Conservation (phyloP, 2,888 invertebrate genomes). For the Drosophila mettleri region DNA sequence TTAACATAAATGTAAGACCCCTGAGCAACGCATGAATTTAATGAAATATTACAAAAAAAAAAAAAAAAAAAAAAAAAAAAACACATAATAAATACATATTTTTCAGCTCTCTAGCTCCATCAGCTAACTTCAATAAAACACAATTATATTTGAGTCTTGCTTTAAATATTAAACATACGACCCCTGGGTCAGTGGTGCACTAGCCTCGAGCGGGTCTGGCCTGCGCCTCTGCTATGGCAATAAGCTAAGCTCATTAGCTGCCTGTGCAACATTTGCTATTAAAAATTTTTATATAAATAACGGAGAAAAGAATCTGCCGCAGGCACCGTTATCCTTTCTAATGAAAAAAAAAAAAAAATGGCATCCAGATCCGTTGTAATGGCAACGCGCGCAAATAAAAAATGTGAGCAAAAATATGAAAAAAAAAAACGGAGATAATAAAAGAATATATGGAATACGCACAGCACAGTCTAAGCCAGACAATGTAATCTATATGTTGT, state of each 20-base stretch:
- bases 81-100: background rate
- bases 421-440: too few relatives aligned
- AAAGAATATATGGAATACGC: slow-evolving; percentile 45
- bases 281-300: slow-evolving; percentile 36
- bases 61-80: too few relatives aligned
- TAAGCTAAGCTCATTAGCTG: slow-evolving; percentile 71
- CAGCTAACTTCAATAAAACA: background rate
- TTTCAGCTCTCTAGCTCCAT: rapidly evolving
- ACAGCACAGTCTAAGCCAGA: slow-evolving; percentile 37
- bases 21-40: background rate
- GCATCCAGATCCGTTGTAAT: slow-evolving; percentile 61
- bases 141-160: background rate
- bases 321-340: slow-evolving; percentile 21
- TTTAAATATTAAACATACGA: slow-evolving; percentile 56
- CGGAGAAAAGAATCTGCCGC: background rate
- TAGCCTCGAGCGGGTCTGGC: background rate
- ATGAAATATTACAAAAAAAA: too few relatives aligned
- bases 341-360: slow-evolving; percentile 23
- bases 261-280: slow-evolving; percentile 50
- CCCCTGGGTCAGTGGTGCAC: slow-evolving; percentile 5
- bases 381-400: slow-evolving; percentile 51
- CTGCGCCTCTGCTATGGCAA: background rate
- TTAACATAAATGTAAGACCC: background rate
- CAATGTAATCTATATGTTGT: slow-evolving; percentile 55
- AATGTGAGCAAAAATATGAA: slow-evolving; percentile 31